Conservation (phyloP, 2,888 invertebrate species). For the Ptilodon capucinus region DNA sequence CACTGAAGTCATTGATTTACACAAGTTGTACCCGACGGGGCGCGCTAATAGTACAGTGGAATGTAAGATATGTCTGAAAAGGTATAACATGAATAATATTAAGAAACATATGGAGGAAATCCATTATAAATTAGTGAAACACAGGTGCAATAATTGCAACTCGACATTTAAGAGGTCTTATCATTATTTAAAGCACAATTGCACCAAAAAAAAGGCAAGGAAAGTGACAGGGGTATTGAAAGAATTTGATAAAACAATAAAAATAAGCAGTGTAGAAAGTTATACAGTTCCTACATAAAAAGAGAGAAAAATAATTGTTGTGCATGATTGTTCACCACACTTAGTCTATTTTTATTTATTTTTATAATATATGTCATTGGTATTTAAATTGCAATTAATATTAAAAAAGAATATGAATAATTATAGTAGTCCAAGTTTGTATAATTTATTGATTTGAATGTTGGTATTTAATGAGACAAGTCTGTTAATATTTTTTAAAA, state of each 20-base stretch:
- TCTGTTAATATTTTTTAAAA: too few relatives aligned
- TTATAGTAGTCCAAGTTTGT: too few relatives aligned
- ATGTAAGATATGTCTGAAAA: constrained; percentile 23
- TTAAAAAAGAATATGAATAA: too few relatives aligned
- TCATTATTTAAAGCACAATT: constrained; percentile 22
- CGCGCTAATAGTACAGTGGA: background rate
- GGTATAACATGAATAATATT: constrained; percentile 6
- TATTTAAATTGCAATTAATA: too few relatives aligned
- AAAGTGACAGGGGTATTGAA: background rate
- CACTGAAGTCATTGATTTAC: background rate
- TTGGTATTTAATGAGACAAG: too few relatives aligned
- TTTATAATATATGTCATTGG: too few relatives aligned
- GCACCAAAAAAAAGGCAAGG: constrained; percentile 1
- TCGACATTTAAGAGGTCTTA: constrained; percentile 26
- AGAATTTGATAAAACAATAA: background rate
- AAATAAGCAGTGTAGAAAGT: background rate
- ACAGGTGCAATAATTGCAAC: constrained; percentile 32
- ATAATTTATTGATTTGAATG: too few relatives aligned
- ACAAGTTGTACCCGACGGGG: background rate
- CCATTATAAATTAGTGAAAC: constrained; percentile 21
- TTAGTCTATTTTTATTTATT: too few relatives aligned
- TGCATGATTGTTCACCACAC: background rate
- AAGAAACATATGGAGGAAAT: constrained; percentile 28
- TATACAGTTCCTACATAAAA: background rate
- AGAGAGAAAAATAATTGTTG: background rate